Percentiles rank a stretch among this genome's conserved stretches.
These are phyloP conservation scores for Sialia sialis DNA, from an alignment of 2,113 vertebrate genomes.

Conservation along the genomic window DNA sequence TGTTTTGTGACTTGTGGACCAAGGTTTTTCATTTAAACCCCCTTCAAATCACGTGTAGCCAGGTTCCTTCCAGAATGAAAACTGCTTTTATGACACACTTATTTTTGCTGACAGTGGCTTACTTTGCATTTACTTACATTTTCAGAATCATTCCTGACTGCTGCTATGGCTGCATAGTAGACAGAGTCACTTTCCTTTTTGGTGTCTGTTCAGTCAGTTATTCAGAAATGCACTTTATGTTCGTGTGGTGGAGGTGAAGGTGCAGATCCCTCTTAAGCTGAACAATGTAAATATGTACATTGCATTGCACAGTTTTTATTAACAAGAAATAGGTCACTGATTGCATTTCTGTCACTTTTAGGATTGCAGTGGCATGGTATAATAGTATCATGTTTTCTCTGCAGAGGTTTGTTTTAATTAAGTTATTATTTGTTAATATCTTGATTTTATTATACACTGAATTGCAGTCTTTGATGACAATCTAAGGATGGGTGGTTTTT, in stretches of 20 bases:
- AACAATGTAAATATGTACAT: constrained; percentile 8
- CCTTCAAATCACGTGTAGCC: not conserved
- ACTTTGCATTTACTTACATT: not conserved
- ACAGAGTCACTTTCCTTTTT: not conserved
- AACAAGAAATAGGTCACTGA: constrained; percentile 39
- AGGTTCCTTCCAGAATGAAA: not conserved
- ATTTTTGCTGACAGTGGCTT: not conserved
- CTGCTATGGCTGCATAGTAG: not conserved
- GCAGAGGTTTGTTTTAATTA: constrained; percentile 29
- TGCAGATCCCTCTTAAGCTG: not conserved
- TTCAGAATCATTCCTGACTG: not conserved
- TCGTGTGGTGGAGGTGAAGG: not conserved
- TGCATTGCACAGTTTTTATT: constrained; percentile 33
- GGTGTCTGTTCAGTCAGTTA: not conserved
- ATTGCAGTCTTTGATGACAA: not conserved
- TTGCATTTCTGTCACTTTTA: constrained; percentile 56
- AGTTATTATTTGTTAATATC: constrained; percentile 48
- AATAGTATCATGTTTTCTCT: constrained; percentile 34
- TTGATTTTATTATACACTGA: not conserved
- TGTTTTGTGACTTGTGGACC: not conserved
- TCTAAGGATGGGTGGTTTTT: not conserved
- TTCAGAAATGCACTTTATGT: not conserved
- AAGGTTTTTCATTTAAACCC: not conserved
- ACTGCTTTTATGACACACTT: not conserved
- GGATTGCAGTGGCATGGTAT: not conserved